phyloP scores from a whole-genome alignment of 2,888 invertebrate genomes.

The Protodeltote pygarga region DNA sequence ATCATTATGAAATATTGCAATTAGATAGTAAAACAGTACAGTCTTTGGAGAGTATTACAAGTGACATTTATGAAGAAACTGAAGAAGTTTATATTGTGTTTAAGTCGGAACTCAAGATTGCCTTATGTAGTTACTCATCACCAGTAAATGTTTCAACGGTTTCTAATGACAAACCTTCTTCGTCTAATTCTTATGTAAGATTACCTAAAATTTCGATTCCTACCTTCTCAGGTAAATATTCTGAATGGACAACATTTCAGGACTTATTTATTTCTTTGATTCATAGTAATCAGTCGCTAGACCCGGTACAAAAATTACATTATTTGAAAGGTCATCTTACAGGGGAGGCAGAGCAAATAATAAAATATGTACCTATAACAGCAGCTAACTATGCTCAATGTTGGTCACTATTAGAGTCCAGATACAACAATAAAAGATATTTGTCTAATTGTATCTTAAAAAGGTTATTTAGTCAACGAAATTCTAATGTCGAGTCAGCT shows the following conservation, averaged over 20 bases:
- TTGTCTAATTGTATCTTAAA: too few species aligned
- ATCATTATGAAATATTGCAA: not conserved
- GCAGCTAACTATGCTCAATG: too few species aligned
- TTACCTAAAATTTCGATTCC: not conserved
- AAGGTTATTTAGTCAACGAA: too few species aligned
- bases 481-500: too few species aligned
- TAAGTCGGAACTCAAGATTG: not conserved
- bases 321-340: not conserved
- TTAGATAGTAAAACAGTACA: not conserved
- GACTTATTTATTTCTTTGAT: not conserved
- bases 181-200: not conserved
- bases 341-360: too few species aligned
- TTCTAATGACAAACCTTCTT: not conserved
- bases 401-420: too few species aligned
- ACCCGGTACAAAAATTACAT: not conserved
- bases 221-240: not conserved
- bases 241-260: not conserved
- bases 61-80: not conserved
- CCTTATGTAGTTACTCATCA: not conserved
- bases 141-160: not conserved
- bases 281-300: not conserved
- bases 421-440: too few species aligned
- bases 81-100: not conserved
- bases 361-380: too few species aligned
- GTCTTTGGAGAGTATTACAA: not conserved